Conservation (phyloP, 1,140 invertebrate genomes). For the Drosophila prosaltans region DNA sequence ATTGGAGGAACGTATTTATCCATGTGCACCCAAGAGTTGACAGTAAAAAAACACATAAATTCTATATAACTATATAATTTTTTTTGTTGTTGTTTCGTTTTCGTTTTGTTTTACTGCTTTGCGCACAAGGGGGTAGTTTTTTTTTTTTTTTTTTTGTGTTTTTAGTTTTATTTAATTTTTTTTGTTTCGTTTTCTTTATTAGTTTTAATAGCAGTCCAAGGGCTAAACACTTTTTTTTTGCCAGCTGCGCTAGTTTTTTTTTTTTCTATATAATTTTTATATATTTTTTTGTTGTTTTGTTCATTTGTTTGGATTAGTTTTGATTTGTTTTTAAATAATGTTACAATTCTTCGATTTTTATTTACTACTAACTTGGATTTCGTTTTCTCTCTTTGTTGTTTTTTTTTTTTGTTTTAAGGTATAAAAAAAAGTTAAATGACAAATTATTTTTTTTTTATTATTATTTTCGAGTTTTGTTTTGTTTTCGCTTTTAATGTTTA, state of each 20-base stretch:
- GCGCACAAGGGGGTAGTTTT: constrained; percentile 1
- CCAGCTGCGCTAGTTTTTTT: constrained; percentile 28
- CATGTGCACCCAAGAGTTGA: constrained; percentile 39
- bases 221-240: constrained; percentile 28
- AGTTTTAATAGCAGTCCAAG: constrained; percentile 1
- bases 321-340: constrained; percentile 46
- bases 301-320: constrained; percentile 51
- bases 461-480: constrained; percentile 27
- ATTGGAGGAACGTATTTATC: constrained; percentile 62
- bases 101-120: constrained; percentile 5
- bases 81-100: constrained; percentile 24
- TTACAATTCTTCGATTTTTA: constrained; percentile 58
- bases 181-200: constrained; percentile 19
- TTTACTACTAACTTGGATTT: constrained; percentile 55
- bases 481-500: constrained; percentile 26
- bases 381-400: constrained; percentile 27
- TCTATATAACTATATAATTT: constrained; percentile 44
- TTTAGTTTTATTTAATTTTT: constrained; percentile 14
- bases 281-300: constrained; percentile 30
- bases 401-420: constrained; percentile 16
- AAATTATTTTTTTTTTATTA: background rate
- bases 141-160: constrained; percentile 1
- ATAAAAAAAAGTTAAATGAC: constrained; percentile 25
- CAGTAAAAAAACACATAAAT: constrained; percentile 57
- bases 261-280: constrained; percentile 18